Percentiles rank a stretch among this genome's conserved stretches.
Evolutionary conservation across 2,113 vertebrate species (phyloP).

Genomic region (Lipophrys pholis): DNA sequence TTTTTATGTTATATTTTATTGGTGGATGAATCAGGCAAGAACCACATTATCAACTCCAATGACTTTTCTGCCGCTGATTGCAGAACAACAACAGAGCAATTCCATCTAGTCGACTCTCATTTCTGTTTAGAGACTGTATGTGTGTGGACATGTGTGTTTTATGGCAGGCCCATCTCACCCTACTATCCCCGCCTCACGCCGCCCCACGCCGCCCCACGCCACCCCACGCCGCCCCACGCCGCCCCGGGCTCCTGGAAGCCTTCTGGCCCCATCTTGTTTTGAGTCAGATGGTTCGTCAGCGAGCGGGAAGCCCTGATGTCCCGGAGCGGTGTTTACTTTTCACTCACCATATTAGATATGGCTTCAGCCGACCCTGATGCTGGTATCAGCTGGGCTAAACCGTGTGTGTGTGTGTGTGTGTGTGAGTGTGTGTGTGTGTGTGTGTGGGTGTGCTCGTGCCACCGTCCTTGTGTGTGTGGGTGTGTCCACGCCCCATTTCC

Average conservation of each 20-base stretch:
- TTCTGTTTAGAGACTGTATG: conserved; percentile 23
- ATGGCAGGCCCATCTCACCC: conserved; percentile 15
- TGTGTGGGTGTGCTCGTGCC: neutral
- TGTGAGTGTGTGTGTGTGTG: conserved; percentile 19
- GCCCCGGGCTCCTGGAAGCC: conserved; percentile 42
- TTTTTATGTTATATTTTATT: no score
- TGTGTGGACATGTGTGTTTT: conserved; percentile 27
- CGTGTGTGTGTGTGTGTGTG: conserved; percentile 22
- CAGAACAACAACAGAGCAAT: conserved; percentile 51
- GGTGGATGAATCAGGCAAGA: no score
- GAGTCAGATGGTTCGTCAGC: conserved; percentile 58
- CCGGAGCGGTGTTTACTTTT: conserved; percentile 75
- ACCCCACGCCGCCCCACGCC: neutral
- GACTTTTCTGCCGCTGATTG: conserved; percentile 24
- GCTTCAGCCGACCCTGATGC: conserved; percentile 75
- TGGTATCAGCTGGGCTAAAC: conserved; percentile 71
- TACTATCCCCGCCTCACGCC: conserved; percentile 21
- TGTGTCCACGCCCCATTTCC: conserved; percentile 29
- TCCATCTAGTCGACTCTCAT: conserved; percentile 46
- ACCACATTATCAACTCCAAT: no score
- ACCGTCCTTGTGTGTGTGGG: neutral
- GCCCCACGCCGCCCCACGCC: no score
- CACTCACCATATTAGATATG: conserved; percentile 79
- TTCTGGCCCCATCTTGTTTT: conserved; percentile 62
- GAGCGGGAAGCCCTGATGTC: conserved; percentile 71